phyloP scores from a whole-genome alignment of 2,113 vertebrate genomes.

The Microcebus murinus region DNA sequence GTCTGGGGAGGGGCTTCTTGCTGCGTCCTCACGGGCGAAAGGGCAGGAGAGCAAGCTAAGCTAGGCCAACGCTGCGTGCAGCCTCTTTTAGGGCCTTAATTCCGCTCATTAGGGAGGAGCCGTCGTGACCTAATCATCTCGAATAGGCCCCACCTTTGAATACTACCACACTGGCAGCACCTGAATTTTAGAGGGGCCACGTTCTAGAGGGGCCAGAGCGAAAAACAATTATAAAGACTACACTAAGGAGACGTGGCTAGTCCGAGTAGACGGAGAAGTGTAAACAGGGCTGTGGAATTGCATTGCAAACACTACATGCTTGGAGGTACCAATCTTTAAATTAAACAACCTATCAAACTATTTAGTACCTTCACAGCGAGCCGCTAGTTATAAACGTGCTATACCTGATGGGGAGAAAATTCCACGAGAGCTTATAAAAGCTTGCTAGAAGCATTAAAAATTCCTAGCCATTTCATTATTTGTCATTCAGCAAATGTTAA shows the following conservation, averaged over 20 bases:
- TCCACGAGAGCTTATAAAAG: not conserved
- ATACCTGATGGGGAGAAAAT: not conserved
- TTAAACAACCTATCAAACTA: not conserved
- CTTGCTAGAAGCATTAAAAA: conserved; percentile 52
- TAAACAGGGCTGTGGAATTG: not conserved
- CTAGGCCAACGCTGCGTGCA: not conserved
- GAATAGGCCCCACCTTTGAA: not conserved
- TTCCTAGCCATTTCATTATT: conserved; percentile 52
- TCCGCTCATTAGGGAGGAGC: not conserved
- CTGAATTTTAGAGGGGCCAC: not conserved
- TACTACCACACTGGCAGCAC: not conserved
- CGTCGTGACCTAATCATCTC: not conserved
- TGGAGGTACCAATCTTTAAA: conserved; percentile 22
- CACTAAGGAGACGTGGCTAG: not conserved
- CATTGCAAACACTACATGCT: not conserved
- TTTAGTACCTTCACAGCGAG: not conserved
- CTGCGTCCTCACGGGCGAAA: not conserved
- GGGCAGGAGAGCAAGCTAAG: not conserved
- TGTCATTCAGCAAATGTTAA: conserved; percentile 68
- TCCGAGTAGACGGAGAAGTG: not conserved
- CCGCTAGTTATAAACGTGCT: not conserved
- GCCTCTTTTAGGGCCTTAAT: not conserved
- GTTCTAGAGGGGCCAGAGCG: not conserved
- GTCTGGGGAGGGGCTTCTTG: not conserved
- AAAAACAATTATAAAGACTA: not conserved